Conservation (phyloP, 2,113 vertebrate genomes). For the Marmota monax region DNA sequence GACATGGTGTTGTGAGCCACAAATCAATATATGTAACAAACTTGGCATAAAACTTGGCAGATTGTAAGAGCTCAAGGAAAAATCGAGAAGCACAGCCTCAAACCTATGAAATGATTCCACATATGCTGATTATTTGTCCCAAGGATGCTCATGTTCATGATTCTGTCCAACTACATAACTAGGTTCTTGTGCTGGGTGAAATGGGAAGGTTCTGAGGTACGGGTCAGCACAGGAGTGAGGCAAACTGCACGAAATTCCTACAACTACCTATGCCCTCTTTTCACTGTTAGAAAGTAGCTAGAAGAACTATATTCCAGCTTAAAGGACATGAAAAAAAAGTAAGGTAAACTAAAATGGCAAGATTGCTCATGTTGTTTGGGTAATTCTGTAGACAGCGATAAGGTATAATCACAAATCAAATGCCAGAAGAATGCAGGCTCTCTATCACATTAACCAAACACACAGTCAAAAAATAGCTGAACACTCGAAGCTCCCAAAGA, state of each 20-base stretch:
- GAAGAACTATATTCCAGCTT: not conserved
- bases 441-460: not conserved
- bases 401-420: constrained; percentile 35
- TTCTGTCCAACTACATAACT: not conserved
- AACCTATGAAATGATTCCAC: not conserved
- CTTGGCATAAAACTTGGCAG: not conserved
- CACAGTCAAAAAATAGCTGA: constrained; percentile 29
- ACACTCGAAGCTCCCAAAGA: not conserved
- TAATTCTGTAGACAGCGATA: not conserved
- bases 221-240: not conserved
- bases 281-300: not conserved
- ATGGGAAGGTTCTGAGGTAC: not conserved
- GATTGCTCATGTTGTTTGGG: not conserved
- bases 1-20: not conserved
- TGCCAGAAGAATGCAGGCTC: not conserved
- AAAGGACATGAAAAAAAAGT: not conserved
- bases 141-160: not conserved
- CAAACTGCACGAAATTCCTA: not conserved
- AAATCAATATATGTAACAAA: not conserved
- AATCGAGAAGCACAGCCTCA: constrained; percentile 10
- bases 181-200: not conserved
- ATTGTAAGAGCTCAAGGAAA: not conserved
- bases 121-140: not conserved
- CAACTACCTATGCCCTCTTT: not conserved
- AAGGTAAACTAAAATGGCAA: constrained; percentile 2